Evolutionary conservation across 2,888 invertebrate species (phyloP), one percentile per base, ranked within the genome.

Genomic region (Ariolimax columbianus): DNA sequence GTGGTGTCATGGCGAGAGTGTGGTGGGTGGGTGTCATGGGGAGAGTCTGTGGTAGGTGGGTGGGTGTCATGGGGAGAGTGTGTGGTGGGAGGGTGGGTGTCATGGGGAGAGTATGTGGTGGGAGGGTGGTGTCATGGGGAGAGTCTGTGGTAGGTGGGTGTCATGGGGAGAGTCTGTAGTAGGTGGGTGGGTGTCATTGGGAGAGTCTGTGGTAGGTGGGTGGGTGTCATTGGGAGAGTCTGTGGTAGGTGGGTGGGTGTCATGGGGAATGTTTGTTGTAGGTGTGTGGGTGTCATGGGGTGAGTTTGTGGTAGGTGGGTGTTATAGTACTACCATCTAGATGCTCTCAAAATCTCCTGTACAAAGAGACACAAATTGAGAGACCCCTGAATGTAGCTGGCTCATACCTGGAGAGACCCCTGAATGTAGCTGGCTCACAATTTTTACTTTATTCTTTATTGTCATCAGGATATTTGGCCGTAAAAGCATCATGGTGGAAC

Each of bases 401-500:
- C n/a, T n/a, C n/a, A n/a, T n/a, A n/a, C n/a, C n/a, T n/a, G n/a
- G n/a, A n/a, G n/a, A n/a, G n/a, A n/a, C n/a, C n/a, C n/a, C n/a
- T n/a, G 47, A 9, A 47, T 63, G 59, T 63, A 23, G n/a, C 23
- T 63, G 1, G 6, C 59, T n/a, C 23, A 9, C n/a, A n/a, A n/a
- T n/a, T n/a, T n/a, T n/a, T n/a, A 36, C 36, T 55, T n/a, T n/a
- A 9, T 38, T 55, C 14, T n/a, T 73, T n/a, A n/a, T 73, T 40
- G 36, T 47, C 75, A n/a, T 14, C 79, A 85, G 85, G 55, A 85
- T 85, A 7, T 85, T 85, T 85, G 85, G 85, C 9, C 30, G 85
- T 33, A 85, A 85, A 38, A 85, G 85, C 82, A 85, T 85, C 72
- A 81, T 82, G 84, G 79, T 81, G 33, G 81, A 81, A 51, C 86